Evolutionary conservation across 2,113 vertebrate species (phyloP), one percentile per base, ranked within the genome.

Genomic region (Alouatta palliata): DNA sequence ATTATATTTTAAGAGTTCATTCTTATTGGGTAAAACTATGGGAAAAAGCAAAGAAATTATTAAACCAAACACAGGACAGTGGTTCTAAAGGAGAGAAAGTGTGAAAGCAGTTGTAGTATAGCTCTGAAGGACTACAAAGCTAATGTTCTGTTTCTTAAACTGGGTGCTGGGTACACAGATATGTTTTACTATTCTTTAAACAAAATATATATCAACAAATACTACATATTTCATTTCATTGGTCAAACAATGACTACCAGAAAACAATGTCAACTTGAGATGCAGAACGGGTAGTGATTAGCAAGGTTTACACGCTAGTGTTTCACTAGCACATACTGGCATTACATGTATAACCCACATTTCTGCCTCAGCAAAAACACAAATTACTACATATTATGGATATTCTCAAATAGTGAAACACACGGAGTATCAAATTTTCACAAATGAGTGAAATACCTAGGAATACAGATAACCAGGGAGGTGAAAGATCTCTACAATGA

Each of bases 191-290:
- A 64, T 76, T 83, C 27, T 83, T 76, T 45, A 68, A 90, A 30
- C 5, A 73, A 89, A n/a, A 66, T 2, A 21, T 77, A 70, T 21
- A 1, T 76, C 47, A 64, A 84, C 45, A 76, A 37, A 47, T 80
- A 71, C 30, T 68, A 90, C 27, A 83, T 35, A 85, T 40, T 64
- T 84, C 16, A 90, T 54, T 45, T 83, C 45, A 45, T 64, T 21
- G 54, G 77, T 90, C 68, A 83, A 6, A 45, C 43, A 83, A 52
- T 23, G n/a, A 54, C 45, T 84, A 84, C 45, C 12, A 76, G 56
- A 94, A 84, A 90, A 90, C 35, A 94, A 84, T 47, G 45, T 64
- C 56, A 83, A 84, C 20, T 35, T 83, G 68, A 76, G 45, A 89
- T 66, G 56, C 27, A 90, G 56, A 84, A 84, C 68, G 70, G 54